Evolutionary conservation across 2,888 invertebrate species (phyloP).

Genomic region (Drosophila mimetica): DNA sequence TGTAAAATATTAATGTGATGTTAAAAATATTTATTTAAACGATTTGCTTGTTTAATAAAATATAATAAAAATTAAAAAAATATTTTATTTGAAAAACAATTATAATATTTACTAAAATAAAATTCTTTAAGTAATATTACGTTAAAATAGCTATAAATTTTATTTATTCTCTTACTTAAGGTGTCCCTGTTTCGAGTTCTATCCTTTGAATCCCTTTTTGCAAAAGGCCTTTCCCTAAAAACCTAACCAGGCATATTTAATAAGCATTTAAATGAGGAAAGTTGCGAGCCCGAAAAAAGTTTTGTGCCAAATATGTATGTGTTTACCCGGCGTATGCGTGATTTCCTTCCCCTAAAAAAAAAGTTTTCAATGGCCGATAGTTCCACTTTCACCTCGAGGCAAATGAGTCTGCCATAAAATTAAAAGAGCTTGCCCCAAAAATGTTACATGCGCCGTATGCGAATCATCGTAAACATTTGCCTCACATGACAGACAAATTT

Average conservation of each 20-base stretch:
- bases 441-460: conserved; percentile 60
- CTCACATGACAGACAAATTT: conserved; percentile 40
- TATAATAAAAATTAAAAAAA: too few relatives aligned
- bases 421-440: conserved; percentile 12
- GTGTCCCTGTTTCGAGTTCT: background rate
- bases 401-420: conserved; percentile 33
- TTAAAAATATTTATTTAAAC: too few relatives aligned
- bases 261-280: conserved; percentile 76
- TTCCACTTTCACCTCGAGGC: conserved; percentile 32
- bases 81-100: too few relatives aligned
- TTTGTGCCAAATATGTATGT: conserved; percentile 43
- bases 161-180: background rate
- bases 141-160: too few relatives aligned
- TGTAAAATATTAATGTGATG: too few relatives aligned
- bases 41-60: too few relatives aligned
- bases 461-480: conserved; percentile 56
- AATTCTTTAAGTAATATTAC: too few relatives aligned
- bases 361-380: conserved; percentile 44
- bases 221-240: conserved; percentile 3
- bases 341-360: conserved; percentile 43
- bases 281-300: conserved; percentile 47
- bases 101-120: too few relatives aligned
- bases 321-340: conserved; percentile 54
- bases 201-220: background rate
- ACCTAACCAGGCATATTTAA: conserved; percentile 59